Percentiles rank a stretch among this genome's conserved stretches.
phyloP scores from a whole-genome alignment of 2,797 vertebrate species.

The Macrochelys suwanniensis region DNA sequence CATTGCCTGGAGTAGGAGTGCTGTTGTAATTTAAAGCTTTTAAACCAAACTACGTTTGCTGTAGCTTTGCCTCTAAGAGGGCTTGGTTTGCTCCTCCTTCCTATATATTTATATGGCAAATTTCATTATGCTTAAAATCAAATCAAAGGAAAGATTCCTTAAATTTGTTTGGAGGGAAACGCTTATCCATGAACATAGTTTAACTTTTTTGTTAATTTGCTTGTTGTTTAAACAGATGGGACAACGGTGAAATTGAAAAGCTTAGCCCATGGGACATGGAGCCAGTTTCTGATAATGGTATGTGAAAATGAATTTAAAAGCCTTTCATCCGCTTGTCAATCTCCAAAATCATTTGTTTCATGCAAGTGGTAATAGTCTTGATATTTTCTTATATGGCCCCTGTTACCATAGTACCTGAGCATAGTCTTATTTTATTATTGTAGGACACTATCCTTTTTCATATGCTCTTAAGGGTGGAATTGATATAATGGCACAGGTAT shows the following conservation, averaged over 20 bases:
- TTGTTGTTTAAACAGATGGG: slow-evolving; percentile 88
- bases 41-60: neutral
- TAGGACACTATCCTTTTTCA: neutral
- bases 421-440: neutral
- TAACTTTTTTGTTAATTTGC: neutral
- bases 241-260: slow-evolving; percentile 95
- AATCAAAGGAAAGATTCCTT: neutral
- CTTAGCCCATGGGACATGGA: slow-evolving; percentile 99
- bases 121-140: neutral
- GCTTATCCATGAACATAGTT: neutral
- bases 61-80: neutral
- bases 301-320: slow-evolving; percentile 18
- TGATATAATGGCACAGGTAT: neutral
- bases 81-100: neutral
- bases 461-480: neutral
- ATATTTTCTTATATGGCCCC: neutral
- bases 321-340: neutral
- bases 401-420: neutral
- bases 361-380: neutral
- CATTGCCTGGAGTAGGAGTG: neutral
- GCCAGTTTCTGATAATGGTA: slow-evolving; percentile 94
- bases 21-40: neutral
- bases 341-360: neutral
- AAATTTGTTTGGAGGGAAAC: neutral
- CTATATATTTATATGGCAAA: neutral